phyloP scores from a whole-genome alignment of 2,113 vertebrate species.

The Phylloscopus whistleri region DNA sequence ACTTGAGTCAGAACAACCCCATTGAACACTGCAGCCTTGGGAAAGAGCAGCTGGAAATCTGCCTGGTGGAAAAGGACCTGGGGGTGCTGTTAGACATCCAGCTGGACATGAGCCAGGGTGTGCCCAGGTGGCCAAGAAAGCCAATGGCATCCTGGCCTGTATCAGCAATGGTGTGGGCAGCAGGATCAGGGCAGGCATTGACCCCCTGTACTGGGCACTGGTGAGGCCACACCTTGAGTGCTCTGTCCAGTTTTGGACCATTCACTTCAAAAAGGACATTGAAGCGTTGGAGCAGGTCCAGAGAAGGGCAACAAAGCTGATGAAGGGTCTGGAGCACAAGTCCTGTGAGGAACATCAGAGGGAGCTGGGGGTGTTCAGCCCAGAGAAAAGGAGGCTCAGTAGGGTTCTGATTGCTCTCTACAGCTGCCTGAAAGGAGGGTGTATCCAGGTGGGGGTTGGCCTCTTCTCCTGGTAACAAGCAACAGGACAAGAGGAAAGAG shows the following conservation, averaged over 20 bases:
- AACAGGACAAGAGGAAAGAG: background rate
- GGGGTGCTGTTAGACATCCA: fast-evolving
- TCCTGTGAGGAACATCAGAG: background rate
- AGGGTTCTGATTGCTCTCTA: no score
- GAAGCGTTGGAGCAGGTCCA: background rate
- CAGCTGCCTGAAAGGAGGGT: background rate
- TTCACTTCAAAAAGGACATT: background rate
- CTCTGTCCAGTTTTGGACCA: background rate
- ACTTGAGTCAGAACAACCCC: background rate
- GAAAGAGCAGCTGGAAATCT: background rate
- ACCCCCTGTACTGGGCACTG: fast-evolving
- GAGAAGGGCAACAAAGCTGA: background rate
- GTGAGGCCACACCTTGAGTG: fast-evolving
- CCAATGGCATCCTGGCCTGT: background rate
- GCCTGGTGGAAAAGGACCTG: background rate
- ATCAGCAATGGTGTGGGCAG: background rate
- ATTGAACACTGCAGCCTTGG: background rate
- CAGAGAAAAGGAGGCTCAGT: background rate
- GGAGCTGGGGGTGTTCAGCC: background rate
- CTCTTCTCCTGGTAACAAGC: background rate
- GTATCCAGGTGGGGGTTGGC: background rate
- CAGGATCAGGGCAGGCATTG: background rate
- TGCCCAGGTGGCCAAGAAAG: background rate
- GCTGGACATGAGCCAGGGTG: fast-evolving
- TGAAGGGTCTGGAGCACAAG: background rate